These are phyloP conservation scores for Psittacus erithacus DNA, from an alignment of 2,113 vertebrate species.

Conservation along the genomic window DNA sequence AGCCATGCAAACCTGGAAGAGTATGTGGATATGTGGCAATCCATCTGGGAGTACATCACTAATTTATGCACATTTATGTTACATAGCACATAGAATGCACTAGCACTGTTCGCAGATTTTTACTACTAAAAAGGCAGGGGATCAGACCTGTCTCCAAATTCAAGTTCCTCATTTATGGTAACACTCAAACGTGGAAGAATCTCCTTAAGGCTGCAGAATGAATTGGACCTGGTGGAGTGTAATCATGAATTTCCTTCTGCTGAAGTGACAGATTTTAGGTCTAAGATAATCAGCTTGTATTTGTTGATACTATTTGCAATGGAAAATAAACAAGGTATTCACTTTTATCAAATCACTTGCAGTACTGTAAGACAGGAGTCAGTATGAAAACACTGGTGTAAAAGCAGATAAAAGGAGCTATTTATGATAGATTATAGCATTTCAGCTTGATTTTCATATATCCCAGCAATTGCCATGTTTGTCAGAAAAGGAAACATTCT, in stretches of 20 bases:
- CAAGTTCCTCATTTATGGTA: not conserved
- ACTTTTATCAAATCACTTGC: not conserved
- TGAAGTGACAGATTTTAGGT: not conserved
- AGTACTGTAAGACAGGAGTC: not conserved
- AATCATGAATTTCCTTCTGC: not conserved
- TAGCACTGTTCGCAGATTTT: not conserved
- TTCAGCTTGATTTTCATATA: not conserved
- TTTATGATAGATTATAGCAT: not conserved
- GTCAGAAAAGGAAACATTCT: not conserved
- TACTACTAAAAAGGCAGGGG: not conserved
- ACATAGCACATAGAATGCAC: not conserved
- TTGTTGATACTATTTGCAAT: not conserved
- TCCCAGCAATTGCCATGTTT: not conserved
- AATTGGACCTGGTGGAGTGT: not conserved
- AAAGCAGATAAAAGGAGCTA: not conserved
- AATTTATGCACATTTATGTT: not conserved
- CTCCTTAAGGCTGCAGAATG: not conserved
- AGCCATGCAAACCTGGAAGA: not conserved
- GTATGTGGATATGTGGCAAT: not conserved
- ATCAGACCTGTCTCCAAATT: not conserved
- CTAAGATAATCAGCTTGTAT: not conserved
- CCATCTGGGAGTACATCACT: not conserved
- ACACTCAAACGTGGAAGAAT: not conserved
- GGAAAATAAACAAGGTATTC: not conserved
- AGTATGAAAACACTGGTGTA: not conserved